Evolutionary conservation across 2,113 vertebrate genomes (phyloP).

Genomic region (Neomonachus schauinslandi): DNA sequence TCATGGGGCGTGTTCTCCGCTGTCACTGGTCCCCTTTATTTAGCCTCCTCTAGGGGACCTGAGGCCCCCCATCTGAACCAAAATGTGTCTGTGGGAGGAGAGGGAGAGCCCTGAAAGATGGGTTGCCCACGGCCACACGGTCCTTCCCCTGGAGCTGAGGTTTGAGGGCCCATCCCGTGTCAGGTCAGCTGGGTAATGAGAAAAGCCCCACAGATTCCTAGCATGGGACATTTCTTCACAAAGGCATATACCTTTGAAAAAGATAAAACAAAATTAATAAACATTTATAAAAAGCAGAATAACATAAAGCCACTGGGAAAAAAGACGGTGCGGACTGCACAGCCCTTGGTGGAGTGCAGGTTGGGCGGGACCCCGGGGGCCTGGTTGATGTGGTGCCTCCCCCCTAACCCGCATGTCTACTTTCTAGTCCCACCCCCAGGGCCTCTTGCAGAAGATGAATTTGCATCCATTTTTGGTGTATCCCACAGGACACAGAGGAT

Average conservation of each 20-base stretch:
- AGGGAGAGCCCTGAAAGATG: neutral
- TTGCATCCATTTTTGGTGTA: neutral
- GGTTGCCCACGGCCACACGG: fast-evolving
- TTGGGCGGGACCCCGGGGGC: fast-evolving
- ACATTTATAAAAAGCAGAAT: neutral
- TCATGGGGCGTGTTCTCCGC: neutral
- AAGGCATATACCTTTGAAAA: neutral
- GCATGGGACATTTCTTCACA: neutral
- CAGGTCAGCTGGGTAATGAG: neutral
- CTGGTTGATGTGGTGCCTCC: neutral
- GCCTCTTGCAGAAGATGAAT: neutral
- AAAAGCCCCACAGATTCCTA: neutral
- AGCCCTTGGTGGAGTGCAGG: fast-evolving
- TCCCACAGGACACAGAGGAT: neutral
- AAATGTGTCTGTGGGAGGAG: neutral
- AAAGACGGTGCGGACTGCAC: neutral
- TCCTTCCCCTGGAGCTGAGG: too few relatives aligned
- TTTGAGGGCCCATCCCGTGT: too few relatives aligned
- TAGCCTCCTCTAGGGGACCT: neutral
- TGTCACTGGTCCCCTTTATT: neutral
- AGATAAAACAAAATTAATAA: neutral
- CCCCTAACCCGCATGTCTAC: neutral
- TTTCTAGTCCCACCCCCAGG: neutral
- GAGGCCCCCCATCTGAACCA: neutral
- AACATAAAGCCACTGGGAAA: neutral